These are phyloP conservation scores for Bambusicola thoracicus DNA, from an alignment of 2,113 vertebrate species.

Conservation along the genomic window DNA sequence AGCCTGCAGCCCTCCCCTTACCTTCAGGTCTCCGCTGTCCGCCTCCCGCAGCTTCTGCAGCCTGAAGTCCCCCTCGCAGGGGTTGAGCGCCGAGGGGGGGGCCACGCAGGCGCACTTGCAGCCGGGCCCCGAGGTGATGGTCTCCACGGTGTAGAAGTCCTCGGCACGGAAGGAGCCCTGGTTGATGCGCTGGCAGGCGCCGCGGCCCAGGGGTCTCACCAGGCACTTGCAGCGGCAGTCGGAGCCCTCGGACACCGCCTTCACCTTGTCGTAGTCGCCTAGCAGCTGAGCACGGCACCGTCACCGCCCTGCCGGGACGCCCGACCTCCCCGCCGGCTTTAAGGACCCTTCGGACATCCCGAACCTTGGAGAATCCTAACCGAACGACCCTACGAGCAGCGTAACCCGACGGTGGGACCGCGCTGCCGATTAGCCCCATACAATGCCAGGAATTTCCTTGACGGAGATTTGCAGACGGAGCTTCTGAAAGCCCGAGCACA, in stretches of 20 bases:
- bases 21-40: conserved; percentile 88
- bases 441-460: conserved; percentile 69
- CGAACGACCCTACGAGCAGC: background rate
- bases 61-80: conserved; percentile 90
- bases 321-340: background rate
- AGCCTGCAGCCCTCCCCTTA: conserved; percentile 56
- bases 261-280: conserved; percentile 97
- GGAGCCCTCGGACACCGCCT: conserved; percentile 93
- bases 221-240: conserved; percentile 94
- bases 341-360: background rate
- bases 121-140: conserved; percentile 88
- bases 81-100: conserved; percentile 90
- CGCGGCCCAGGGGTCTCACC: conserved; percentile 90
- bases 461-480: background rate
- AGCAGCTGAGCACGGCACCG: conserved; percentile 82
- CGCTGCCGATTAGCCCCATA: conserved; percentile 48
- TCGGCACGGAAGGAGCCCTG: conserved; percentile 78
- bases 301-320: background rate
- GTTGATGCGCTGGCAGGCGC: conserved; percentile 86
- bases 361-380: background rate
- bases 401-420: background rate
- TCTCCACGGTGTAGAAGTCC: conserved; percentile 93
- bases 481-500: conserved; percentile 34
- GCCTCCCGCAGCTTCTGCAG: conserved; percentile 88
- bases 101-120: conserved; percentile 96